phyloP scores from a whole-genome alignment of 2,888 invertebrate genomes.

The Cantharis lateralis region DNA sequence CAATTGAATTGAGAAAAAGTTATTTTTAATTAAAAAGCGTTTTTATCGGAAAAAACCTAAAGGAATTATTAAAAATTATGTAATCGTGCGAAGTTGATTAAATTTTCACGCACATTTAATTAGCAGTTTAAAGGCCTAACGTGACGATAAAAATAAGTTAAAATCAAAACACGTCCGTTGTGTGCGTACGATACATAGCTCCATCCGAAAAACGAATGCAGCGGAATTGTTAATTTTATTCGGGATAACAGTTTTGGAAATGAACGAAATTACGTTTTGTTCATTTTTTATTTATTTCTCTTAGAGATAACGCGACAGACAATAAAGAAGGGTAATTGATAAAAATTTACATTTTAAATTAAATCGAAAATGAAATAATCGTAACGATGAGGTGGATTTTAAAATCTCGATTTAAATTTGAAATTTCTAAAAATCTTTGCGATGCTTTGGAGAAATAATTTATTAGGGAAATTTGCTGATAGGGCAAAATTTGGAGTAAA shows the following conservation, averaged over 20 bases:
- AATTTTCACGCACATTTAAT: conserved; percentile 24
- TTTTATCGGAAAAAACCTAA: background rate
- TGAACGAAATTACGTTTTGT: background rate
- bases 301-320: background rate
- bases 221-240: background rate
- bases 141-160: conserved; percentile 23
- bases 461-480: background rate
- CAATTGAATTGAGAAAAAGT: background rate
- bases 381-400: background rate
- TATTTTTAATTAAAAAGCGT: background rate
- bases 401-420: background rate
- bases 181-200: background rate
- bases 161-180: conserved; percentile 21
- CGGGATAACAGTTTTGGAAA: background rate
- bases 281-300: background rate
- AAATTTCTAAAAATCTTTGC: background rate
- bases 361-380: background rate
- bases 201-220: background rate
- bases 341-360: conserved; percentile 2
- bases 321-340: background rate
- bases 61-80: conserved; percentile 13
- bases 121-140: conserved; percentile 17
- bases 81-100: conserved; percentile 14
- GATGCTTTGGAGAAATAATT: background rate
- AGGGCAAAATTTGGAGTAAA: background rate